phyloP scores from a whole-genome alignment of 2,797 vertebrate species.

The Xyrichtys novacula region DNA sequence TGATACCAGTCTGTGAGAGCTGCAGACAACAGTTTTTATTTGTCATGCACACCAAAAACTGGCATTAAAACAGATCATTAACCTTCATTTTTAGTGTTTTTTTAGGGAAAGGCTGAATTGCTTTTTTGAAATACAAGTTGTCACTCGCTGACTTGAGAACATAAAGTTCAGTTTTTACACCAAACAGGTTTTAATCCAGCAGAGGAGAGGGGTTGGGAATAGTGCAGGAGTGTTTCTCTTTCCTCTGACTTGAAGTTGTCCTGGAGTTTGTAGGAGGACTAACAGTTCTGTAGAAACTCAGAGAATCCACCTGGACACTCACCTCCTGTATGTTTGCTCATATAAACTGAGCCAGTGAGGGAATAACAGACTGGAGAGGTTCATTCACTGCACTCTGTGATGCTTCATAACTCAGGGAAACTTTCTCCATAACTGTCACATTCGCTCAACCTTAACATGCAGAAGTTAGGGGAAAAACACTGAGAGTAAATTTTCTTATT shows the following conservation, averaged over 20 bases:
- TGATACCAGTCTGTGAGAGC: too few species aligned
- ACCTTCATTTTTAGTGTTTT: too few species aligned
- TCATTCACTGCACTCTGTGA: not conserved
- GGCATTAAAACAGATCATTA: too few species aligned
- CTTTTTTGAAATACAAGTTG: not conserved
- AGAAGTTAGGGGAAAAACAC: not conserved
- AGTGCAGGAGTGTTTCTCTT: not conserved
- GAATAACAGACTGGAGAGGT: slow-evolving; percentile 5
- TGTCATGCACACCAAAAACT: too few species aligned
- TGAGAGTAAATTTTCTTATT: not conserved
- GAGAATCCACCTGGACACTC: not conserved
- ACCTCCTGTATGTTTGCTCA: not conserved
- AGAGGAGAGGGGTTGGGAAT: not conserved
- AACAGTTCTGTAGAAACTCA: not conserved
- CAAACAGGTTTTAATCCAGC: not conserved
- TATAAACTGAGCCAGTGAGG: not conserved
- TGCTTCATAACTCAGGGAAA: slow-evolving; percentile 1
- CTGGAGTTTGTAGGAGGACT: not conserved
- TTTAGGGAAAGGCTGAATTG: too few species aligned
- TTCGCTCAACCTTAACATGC: not conserved
- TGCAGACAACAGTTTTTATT: too few species aligned
- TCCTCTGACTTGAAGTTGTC: not conserved
- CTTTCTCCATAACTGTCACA: not conserved
- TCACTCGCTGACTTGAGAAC: too few species aligned
- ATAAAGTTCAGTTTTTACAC: not conserved